Percentiles rank a stretch among this genome's conserved stretches.
Evolutionary conservation across 2,113 vertebrate species (phyloP).

Genomic region (Nannospalax galili): DNA sequence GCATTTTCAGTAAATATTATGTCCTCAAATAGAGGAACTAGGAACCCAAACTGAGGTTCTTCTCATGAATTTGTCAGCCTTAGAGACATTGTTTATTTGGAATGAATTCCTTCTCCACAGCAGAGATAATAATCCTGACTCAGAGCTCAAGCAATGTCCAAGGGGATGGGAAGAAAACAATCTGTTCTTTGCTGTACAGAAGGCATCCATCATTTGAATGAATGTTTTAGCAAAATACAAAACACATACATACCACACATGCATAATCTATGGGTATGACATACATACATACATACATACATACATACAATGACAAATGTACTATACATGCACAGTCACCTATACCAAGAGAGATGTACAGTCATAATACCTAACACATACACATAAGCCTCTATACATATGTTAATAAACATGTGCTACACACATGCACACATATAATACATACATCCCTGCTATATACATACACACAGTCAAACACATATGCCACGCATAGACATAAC

Average conservation of each 20-base stretch:
- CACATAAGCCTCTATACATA: no score
- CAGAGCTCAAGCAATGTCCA: background rate
- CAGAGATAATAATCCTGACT: background rate
- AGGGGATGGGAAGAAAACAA: background rate
- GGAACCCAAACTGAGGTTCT: background rate
- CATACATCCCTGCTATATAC: no score
- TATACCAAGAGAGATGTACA: background rate
- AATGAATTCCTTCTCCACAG: background rate
- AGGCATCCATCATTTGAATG: conserved; percentile 22
- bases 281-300: background rate
- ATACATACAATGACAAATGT: background rate
- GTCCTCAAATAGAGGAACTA: background rate
- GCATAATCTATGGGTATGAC: background rate
- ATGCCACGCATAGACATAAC: no score
- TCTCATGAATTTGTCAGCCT: background rate
- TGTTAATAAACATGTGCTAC: background rate
- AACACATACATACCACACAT: background rate
- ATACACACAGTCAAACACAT: background rate
- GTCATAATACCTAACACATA: background rate
- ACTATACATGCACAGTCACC: background rate
- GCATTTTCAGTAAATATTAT: background rate
- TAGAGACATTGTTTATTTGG: background rate
- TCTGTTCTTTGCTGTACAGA: conserved; percentile 4
- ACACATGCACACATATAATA: background rate
- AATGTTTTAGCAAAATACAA: background rate